Evolutionary conservation across 2,888 invertebrate genomes (phyloP).

Genomic region (Pediacus dermestoides): DNA sequence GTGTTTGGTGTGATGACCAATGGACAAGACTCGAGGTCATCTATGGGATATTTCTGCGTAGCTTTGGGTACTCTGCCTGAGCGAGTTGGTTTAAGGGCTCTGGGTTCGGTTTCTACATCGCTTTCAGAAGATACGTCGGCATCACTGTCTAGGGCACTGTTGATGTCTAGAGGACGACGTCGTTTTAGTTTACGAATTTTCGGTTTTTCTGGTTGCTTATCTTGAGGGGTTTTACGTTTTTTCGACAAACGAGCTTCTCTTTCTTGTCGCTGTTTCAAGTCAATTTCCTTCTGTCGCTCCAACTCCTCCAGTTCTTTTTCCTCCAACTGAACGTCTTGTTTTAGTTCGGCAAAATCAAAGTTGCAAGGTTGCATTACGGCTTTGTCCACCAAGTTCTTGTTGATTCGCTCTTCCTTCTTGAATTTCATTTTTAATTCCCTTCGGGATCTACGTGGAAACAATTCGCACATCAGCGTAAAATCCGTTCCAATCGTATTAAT

Average conservation of each 20-base stretch:
- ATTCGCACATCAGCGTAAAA: constrained; percentile 81
- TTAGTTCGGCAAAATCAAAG: constrained; percentile 64
- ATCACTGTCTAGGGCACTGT: constrained; percentile 31
- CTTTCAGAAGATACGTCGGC: constrained; percentile 32
- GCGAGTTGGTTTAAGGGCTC: constrained; percentile 47
- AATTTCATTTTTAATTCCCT: constrained; percentile 88
- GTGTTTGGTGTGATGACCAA: constrained; percentile 9
- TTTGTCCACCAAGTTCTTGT: constrained; percentile 69
- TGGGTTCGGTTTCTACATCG: constrained; percentile 27
- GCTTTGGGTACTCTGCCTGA: constrained; percentile 49
- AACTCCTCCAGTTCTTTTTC: constrained; percentile 46
- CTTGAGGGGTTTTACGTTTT: constrained; percentile 6
- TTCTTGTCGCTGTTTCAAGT: constrained; percentile 18
- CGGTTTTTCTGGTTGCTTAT: constrained; percentile 13
- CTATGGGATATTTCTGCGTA: constrained; percentile 32
- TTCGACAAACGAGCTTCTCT: constrained; percentile 8
- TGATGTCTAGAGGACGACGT: constrained; percentile 24
- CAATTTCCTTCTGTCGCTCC: constrained; percentile 26
- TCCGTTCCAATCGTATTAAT: constrained; percentile 88
- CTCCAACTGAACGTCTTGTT: constrained; percentile 55
- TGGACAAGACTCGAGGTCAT: too few species aligned
- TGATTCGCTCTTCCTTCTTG: constrained; percentile 83
- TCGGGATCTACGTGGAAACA: constrained; percentile 74
- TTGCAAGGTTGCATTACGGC: constrained; percentile 67
- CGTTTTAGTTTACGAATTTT: constrained; percentile 14